Base-by-base conservation (phyloP, 37 sponge, comb jelly and placozoan species). In the Lycopodina hypogea region DNA sequence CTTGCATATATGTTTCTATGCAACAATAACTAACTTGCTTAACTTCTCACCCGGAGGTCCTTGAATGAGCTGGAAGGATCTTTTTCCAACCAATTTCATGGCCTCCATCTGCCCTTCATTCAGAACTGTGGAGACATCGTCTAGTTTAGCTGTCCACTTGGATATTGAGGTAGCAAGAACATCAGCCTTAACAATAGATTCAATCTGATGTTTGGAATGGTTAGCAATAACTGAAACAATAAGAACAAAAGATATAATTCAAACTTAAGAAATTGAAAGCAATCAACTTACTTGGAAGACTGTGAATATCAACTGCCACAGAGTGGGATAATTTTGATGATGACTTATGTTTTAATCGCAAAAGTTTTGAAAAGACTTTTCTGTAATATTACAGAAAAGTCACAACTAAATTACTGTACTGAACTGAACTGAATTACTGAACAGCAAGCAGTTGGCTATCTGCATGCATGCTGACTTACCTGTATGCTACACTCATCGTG, bases 21-120 rank as follows among this genome's bases (percentile, higher is more conserved):
- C n/a, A n/a, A n/a, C n/a, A n/a, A n/a, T n/a, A n/a, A n/a, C n/a
- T n/a, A n/a, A n/a, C n/a, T n/a, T n/a, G n/a, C n/a, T n/a, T n/a
- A n/a, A 60, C 6, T 3, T 60, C 34, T 37, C 48, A 91, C 92
- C 92, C 66, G 92, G 92, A 56, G 92, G 92, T 28, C 92, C 92
- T 75, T 91, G 92, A 42, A 91, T 91, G 21, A 91, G 66, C 8
- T 56, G 65, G 37, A 91, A 91, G 24, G 12, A 26, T 35, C 71
- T 51, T 7, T 23, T 71, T 24, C 80, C 18, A 29, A 88, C 83
- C 17, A 38, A 24, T 29, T 35, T 0, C 19, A 83, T 37, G 14
- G 92, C 82, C 42, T 56, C 42, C 23, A 26, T 52, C 42, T 90
- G 90, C 32, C 60, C 66, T 18, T 42, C 3, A 69, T 90, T 90